phyloP scores from a whole-genome alignment of 2,888 invertebrate genomes.

The Plutella xylostella region DNA sequence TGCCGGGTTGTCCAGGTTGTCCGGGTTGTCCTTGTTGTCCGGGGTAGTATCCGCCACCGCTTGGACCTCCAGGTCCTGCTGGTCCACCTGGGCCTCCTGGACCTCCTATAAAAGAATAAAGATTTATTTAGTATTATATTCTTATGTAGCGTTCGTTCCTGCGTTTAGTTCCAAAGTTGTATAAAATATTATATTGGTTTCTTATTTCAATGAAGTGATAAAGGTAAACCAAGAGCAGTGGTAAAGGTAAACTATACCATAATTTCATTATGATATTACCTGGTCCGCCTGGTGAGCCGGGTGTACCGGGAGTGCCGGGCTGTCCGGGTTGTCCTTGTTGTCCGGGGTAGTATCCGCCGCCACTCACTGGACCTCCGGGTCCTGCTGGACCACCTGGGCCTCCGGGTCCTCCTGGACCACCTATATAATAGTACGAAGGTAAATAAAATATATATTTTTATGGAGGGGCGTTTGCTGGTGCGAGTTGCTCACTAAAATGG shows the following conservation, averaged over 20 bases:
- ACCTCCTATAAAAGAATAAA: constrained; percentile 13
- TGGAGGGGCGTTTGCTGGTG: too few relatives aligned
- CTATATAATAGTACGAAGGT: constrained; percentile 18
- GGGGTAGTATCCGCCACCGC: constrained; percentile 17
- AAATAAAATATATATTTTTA: too few relatives aligned
- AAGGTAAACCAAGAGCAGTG: too few relatives aligned
- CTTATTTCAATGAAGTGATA: too few relatives aligned
- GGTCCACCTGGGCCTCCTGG: constrained; percentile 24
- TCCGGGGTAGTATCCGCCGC: constrained; percentile 22
- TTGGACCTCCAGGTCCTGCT: constrained; percentile 24
- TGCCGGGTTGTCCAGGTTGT: constrained; percentile 17
- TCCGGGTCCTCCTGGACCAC: constrained; percentile 27
- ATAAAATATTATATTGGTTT: too few relatives aligned
- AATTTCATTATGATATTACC: too few relatives aligned
- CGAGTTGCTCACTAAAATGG: too few relatives aligned
- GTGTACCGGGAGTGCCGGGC: constrained; percentile 24
- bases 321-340: constrained; percentile 14
- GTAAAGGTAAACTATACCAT: too few relatives aligned
- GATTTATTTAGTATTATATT: neutral
- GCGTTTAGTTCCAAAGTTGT: neutral
- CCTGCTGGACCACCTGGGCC: constrained; percentile 37
- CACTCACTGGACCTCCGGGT: constrained; percentile 46
- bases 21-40: constrained; percentile 12
- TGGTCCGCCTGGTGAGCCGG: too few relatives aligned
- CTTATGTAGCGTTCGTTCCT: neutral